Evolutionary conservation across 37 sponge, comb jelly and placozoan genomes (phyloP), one percentile per base, ranked within the genome.

Genomic region (Bolinopsis microptera): DNA sequence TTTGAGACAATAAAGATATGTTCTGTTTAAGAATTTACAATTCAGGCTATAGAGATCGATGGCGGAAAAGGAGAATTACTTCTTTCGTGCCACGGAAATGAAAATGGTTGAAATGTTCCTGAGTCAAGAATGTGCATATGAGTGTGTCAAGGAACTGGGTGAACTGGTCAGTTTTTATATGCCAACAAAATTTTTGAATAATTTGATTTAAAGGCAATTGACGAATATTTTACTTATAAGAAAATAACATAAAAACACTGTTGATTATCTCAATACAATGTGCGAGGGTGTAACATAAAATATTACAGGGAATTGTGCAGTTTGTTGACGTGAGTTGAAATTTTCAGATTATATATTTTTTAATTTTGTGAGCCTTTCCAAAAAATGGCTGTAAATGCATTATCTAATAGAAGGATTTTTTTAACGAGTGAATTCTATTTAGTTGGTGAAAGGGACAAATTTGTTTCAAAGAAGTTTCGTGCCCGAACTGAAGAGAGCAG

Each of bases 41-140:
- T n/a, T n/a, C 13, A 48, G 61, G 61, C 61, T 18, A 48, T 13
- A 48, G 13, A 48, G 61, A 48, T 18, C 61, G 13, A 48, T 48
- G 61, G 61, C 61, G 9, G 61, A 48, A 48, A 48, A 48, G 13
- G 61, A 48, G 13, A 48, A 5, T 18, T 48, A 48, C 61, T 48
- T 98, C 24, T 96, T 98, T 93, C 97, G 99, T 0, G 96, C 97
- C n/a, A 96, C 95, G 86, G 96, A 95, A 94, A 98, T 98, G 99
- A 95, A 96, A 24, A 93, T 98, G 39, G 94, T 95, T 48, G 97
- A 98, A 96, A 94, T 98, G 80, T 95, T 96, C 93, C 96, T 98
- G 0, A 97, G 97, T 83, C 95, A 95, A 61, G 99, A 98, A 39
- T 94, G 97, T 16, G 99, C 97, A 9, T 98, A 98, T 72, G 95